Conservation (phyloP, 2,113 vertebrate species). For the Cynoglossus semilaevis region DNA sequence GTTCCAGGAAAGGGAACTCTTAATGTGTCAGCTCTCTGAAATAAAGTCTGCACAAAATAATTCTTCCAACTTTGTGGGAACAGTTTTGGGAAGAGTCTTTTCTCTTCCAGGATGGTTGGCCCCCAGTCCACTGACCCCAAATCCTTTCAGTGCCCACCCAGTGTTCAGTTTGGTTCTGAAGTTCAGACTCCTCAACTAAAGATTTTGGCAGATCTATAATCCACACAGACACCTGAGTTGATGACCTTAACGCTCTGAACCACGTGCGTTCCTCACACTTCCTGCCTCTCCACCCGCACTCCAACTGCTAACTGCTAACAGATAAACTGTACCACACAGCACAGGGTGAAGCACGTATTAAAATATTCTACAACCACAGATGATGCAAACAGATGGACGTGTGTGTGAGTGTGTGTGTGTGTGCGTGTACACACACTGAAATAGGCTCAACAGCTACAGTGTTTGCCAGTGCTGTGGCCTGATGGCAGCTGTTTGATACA, state of each 20-base stretch:
- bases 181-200: too few relatives aligned
- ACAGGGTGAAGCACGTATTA: conserved; percentile 1
- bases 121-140: too few relatives aligned
- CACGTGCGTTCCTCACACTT: neutral
- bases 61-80: too few relatives aligned
- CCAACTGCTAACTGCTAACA: neutral
- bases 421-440: neutral
- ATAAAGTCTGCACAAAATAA: too few relatives aligned
- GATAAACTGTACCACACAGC: neutral
- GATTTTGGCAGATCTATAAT: neutral
- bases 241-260: conserved; percentile 3
- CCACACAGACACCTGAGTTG: neutral
- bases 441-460: conserved; percentile 4
- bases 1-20: too few relatives aligned
- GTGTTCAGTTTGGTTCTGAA: too few relatives aligned
- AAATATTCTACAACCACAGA: neutral
- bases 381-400: conserved; percentile 24
- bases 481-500: conserved; percentile 16
- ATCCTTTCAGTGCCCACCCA: too few relatives aligned
- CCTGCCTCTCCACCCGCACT: neutral
- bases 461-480: conserved; percentile 5
- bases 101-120: too few relatives aligned
- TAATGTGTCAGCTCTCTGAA: too few relatives aligned
- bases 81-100: too few relatives aligned
- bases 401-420: neutral